Base-by-base conservation (phyloP, 2,888 invertebrate species). In the Drosophila cognata region DNA sequence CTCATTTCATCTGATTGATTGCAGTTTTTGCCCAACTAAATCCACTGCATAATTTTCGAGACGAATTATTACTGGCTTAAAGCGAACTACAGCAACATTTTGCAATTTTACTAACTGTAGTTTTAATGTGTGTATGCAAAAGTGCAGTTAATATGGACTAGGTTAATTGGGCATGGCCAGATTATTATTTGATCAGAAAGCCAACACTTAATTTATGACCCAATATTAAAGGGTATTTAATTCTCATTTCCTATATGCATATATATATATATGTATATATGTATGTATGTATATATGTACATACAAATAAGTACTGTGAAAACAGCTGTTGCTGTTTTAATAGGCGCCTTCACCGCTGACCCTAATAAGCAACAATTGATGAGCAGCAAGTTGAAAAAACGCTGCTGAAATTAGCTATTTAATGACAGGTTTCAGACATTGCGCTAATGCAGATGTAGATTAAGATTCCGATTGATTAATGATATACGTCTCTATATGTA, bases 351-450 rank as follows among this genome's bases (percentile, higher is more conserved):
- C 28, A 64, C 51, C 55, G 56, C 58, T 74, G 75, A 74, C 62
- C 69, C 58, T 25, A 69, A 69, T 55, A 35, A 33, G 21, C 56
- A 64, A 48, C 57, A 67, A 70, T 74, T 75, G 46, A 63, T 52
- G 69, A 72, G 53, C 67, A 66, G 43, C 52, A 74, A 57, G 36
- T 25, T 46, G 46, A 46, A 25, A 21, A 57, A 25, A 38, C 43
- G 18, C 31, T 36, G 28, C 28, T 35, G 25, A 35, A 51, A 50
- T 51, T 31, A 21, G 18, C 29, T 41, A 41, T n/a, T 36, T 58
- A 38, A 46, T 57, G 71, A 36, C 53, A 36, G 60, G 33, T 35
- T 61, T 31, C 38, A 38, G 28, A 31, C 31, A 16, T 29, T 62
- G 29, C 21, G 41, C 43, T 63, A 50, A 41, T 70, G 55, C 29